These are phyloP conservation scores for Neofelis nebulosa DNA, from an alignment of 2,113 vertebrate genomes.

Conservation along the genomic window DNA sequence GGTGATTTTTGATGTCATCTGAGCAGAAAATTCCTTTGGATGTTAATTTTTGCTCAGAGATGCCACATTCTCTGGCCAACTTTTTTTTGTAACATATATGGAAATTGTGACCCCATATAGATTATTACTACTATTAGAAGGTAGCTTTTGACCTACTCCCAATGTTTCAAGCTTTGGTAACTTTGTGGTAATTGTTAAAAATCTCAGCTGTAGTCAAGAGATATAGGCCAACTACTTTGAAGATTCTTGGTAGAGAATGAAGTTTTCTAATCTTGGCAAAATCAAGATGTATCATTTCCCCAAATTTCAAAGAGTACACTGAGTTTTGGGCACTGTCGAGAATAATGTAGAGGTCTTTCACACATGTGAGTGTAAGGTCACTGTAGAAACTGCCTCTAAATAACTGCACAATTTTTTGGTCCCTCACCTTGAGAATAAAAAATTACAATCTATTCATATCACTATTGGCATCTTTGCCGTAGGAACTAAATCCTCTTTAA, in stretches of 20 bases:
- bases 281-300: constrained; percentile 5
- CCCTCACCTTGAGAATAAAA: constrained; percentile 27
- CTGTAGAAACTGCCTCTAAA: background rate
- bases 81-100: background rate
- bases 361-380: background rate
- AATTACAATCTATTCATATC: constrained; percentile 37
- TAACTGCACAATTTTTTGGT: background rate
- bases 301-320: constrained; percentile 18
- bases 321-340: background rate
- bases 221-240: background rate
- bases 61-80: background rate
- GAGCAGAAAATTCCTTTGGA: constrained; percentile 22
- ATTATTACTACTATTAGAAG: constrained; percentile 7
- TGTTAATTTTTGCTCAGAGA: constrained; percentile 27
- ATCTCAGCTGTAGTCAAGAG: background rate
- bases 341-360: background rate
- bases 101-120: background rate
- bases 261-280: background rate
- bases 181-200: constrained; percentile 26
- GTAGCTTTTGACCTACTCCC: background rate
- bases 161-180: background rate
- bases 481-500: constrained; percentile 57
- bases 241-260: constrained; percentile 37
- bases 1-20: background rate
- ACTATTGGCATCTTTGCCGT: constrained; percentile 20